phyloP scores from a whole-genome alignment of 2,888 invertebrate genomes.

The Entomobrya proxima region DNA sequence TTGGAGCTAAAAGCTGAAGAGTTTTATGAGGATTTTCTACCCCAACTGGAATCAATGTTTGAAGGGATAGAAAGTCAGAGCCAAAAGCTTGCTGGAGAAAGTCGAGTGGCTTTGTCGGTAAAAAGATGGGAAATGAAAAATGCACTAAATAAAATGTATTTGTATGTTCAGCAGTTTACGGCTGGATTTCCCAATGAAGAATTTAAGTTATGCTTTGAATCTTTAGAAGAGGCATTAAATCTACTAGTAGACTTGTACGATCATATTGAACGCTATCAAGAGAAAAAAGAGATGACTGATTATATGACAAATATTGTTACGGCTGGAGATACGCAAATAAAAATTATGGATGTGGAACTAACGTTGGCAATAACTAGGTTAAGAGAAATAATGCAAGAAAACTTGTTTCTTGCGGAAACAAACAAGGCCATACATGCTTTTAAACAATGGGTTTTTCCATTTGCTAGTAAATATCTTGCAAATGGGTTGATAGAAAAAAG shows the following conservation, averaged over 20 bases:
- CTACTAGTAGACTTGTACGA: slow-evolving; percentile 9
- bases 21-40: not conserved
- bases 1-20: not conserved
- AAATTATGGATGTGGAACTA: not conserved
- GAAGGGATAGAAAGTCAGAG: not conserved
- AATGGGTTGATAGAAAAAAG: not conserved
- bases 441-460: slow-evolving; percentile 55
- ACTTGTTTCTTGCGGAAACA: slow-evolving; percentile 19
- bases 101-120: not conserved
- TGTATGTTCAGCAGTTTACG: not conserved
- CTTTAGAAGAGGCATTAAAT: not conserved
- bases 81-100: not conserved
- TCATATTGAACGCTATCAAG: not conserved
- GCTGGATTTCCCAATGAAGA: not conserved
- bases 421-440: not conserved
- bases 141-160: not conserved
- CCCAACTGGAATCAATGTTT: not conserved
- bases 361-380: too few species aligned
- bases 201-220: not conserved
- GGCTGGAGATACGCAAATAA: too few species aligned
- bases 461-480: slow-evolving; percentile 17
- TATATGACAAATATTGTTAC: not conserved
- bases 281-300: not conserved
- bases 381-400: not conserved
- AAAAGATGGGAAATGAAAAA: not conserved